phyloP scores from a whole-genome alignment of 2,888 invertebrate genomes.

The Stictocephala bisonia region DNA sequence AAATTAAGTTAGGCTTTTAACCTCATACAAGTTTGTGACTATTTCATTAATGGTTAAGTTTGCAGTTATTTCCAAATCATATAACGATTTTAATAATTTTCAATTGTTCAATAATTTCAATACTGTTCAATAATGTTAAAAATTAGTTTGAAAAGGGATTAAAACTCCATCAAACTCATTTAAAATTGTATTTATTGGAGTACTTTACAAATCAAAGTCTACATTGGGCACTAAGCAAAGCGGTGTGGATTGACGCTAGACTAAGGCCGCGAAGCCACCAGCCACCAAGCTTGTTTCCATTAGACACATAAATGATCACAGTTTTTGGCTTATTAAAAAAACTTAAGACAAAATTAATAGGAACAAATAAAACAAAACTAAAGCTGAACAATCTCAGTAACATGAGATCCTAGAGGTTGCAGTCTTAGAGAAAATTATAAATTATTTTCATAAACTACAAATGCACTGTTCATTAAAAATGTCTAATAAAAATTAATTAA shows the following conservation, averaged over 20 bases:
- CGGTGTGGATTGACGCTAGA: constrained; percentile 27
- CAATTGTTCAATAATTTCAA: no score
- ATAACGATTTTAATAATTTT: no score
- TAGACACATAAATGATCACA: constrained; percentile 20
- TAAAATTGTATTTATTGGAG: constrained; percentile 32
- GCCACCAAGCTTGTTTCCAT: constrained; percentile 15
- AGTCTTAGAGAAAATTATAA: not conserved
- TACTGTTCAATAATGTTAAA: no score
- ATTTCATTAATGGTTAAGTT: no score
- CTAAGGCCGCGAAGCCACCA: constrained; percentile 1
- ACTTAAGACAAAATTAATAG: constrained; percentile 3
- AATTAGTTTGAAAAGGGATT: no score
- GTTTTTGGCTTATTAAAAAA: constrained; percentile 23
- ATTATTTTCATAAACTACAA: not conserved
- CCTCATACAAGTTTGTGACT: no score
- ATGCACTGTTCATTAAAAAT: not conserved
- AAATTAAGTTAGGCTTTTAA: no score
- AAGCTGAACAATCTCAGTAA: not conserved
- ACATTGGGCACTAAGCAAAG: constrained; percentile 35
- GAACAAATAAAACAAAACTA: constrained; percentile 14
- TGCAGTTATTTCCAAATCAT: no score
- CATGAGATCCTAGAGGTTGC: not conserved
- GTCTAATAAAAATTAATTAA: not conserved
- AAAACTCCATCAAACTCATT: no score
- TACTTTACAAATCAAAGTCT: not conserved